These are phyloP conservation scores for Sigmodon hispidus DNA, from an alignment of 2,113 vertebrate species.

Conservation along the genomic window DNA sequence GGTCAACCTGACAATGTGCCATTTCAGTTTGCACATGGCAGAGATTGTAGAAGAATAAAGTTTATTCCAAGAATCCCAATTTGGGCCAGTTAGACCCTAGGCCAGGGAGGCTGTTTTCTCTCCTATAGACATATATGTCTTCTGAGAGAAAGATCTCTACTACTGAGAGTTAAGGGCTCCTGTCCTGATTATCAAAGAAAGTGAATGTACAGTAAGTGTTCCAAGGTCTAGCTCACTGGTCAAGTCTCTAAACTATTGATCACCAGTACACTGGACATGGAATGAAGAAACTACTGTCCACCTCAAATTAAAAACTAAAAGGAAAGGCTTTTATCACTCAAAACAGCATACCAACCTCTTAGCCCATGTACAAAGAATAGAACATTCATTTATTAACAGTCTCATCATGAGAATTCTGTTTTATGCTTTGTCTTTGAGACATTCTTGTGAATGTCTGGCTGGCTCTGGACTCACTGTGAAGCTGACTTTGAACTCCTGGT, in stretches of 20 bases:
- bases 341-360: neutral
- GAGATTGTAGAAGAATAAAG: neutral
- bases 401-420: neutral
- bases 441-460: neutral
- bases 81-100: neutral
- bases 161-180: neutral
- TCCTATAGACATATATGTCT: neutral
- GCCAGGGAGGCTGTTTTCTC: neutral
- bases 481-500: neutral
- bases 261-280: neutral
- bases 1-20: neutral
- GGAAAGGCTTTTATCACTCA: neutral
- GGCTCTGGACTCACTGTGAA: neutral
- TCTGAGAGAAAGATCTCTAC: neutral
- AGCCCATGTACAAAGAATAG: neutral
- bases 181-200: neutral
- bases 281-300: neutral
- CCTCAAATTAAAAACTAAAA: slow-evolving; percentile 39
- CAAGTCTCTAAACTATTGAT: neutral
- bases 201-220: neutral
- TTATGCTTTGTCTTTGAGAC: neutral
- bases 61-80: neutral
- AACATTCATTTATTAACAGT: neutral
- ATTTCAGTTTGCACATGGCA: neutral
- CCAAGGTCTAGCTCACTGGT: neutral